Percentiles rank a stretch among this genome's conserved stretches.
phyloP scores from a whole-genome alignment of 1,140 invertebrate species.

The Lordiphosa stackelbergi region DNA sequence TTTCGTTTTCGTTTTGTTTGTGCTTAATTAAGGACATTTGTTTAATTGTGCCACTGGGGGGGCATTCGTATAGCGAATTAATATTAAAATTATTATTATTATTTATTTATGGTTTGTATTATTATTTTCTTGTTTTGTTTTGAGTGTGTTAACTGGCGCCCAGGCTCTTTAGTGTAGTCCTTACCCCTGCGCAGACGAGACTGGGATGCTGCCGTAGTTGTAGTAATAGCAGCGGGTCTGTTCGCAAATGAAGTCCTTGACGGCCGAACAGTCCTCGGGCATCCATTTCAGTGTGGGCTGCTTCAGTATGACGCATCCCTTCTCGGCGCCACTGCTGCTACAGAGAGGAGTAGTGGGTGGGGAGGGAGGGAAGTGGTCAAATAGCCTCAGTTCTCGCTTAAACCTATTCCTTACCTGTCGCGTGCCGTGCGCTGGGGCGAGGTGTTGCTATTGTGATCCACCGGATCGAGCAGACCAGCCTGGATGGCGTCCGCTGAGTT shows the following conservation, averaged over 20 bases:
- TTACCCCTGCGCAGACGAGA: conserved; percentile 93
- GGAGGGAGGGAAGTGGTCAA: conserved; percentile 1
- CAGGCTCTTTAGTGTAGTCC: conserved; percentile 65
- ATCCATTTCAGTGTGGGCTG: conserved; percentile 87
- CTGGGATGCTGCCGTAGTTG: conserved; percentile 92
- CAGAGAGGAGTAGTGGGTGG: conserved; percentile 27
- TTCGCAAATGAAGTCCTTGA: conserved; percentile 92
- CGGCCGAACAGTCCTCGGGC: conserved; percentile 87
- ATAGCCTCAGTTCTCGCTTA: conserved; percentile 3
- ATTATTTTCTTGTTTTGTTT: conserved; percentile 36
- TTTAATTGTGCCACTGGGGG: conserved; percentile 43
- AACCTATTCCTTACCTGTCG: conserved; percentile 81
- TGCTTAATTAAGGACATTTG: conserved; percentile 69
- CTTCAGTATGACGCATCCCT: conserved; percentile 86
- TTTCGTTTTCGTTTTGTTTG: conserved; percentile 29
- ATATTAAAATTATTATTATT: conserved; percentile 52
- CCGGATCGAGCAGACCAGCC: conserved; percentile 79
- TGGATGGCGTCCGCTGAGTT: conserved; percentile 79
- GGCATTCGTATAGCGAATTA: conserved; percentile 60
- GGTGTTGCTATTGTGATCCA: conserved; percentile 82
- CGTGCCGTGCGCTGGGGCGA: conserved; percentile 86
- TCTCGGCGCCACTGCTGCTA: conserved; percentile 81
- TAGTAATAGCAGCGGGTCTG: conserved; percentile 93
- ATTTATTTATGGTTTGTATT: conserved; percentile 48
- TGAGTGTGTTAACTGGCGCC: conserved; percentile 20